Evolutionary conservation across 1,140 invertebrate genomes (phyloP).

Genomic region (Nasonia vitripennis): DNA sequence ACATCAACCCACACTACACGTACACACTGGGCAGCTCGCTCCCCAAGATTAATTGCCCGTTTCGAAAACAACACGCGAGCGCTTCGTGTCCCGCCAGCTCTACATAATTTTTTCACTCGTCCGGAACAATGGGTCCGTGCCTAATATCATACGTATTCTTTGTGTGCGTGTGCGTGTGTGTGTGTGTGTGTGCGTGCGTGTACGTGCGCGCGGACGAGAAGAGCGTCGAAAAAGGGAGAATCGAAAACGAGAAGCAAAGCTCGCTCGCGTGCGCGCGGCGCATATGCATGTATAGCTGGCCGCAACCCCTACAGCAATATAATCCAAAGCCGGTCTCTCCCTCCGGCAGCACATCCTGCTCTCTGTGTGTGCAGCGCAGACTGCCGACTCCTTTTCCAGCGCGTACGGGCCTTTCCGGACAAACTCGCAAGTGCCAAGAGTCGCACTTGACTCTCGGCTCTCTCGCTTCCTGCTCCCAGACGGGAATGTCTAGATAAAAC

Average conservation of each 20-base stretch:
- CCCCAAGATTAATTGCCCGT: too few species aligned
- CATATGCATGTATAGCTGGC: neutral
- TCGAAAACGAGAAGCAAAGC: neutral
- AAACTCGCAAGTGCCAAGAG: slow-evolving; percentile 39
- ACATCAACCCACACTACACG: too few species aligned
- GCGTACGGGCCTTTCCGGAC: slow-evolving; percentile 1
- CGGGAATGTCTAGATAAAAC: slow-evolving; percentile 17
- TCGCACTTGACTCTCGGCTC: slow-evolving; percentile 45
- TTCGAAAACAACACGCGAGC: too few species aligned
- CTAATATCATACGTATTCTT: too few species aligned
- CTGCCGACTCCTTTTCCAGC: neutral
- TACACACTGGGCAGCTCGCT: too few species aligned
- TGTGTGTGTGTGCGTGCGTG: too few species aligned
- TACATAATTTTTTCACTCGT: neutral
- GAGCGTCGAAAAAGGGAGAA: neutral
- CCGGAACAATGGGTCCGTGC: neutral
- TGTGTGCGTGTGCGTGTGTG: too few species aligned
- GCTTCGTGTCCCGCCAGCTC: too few species aligned
- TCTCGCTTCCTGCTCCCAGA: slow-evolving; percentile 33
- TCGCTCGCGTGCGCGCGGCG: neutral
- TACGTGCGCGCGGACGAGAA: neutral
- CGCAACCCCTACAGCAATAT: neutral
- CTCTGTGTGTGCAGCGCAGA: neutral
- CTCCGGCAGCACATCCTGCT: neutral
- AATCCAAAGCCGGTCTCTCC: neutral